Evolutionary conservation across 2,888 invertebrate genomes (phyloP).

Genomic region (Aelia acuminata): DNA sequence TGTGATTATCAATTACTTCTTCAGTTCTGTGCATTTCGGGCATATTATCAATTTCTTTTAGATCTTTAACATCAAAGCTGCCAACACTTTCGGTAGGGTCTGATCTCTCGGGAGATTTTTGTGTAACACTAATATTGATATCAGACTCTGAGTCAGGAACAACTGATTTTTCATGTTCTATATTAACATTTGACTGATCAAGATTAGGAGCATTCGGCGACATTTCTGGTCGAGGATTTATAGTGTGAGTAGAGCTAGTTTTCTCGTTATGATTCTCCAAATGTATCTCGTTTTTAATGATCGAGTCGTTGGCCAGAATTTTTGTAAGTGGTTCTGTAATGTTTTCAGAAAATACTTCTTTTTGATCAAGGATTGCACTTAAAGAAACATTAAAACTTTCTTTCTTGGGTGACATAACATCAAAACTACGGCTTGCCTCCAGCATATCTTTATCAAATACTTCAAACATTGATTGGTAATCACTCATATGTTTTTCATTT

Average conservation of each 20-base stretch:
- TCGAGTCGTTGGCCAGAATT: background rate
- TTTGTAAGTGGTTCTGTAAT: background rate
- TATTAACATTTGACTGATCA: background rate
- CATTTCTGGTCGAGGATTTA: background rate
- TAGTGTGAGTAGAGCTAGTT: background rate
- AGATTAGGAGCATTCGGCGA: background rate
- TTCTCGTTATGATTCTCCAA: background rate
- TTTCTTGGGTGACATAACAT: background rate
- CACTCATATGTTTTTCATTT: background rate
- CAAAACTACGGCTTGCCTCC: background rate
- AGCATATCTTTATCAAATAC: background rate
- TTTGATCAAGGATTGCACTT: background rate
- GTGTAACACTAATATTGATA: background rate
- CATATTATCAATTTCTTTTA: background rate
- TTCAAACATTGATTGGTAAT: background rate
- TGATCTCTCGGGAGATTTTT: background rate
- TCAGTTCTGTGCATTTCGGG: background rate
- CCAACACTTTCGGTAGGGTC: background rate
- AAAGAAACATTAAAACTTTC: constrained; percentile 6
- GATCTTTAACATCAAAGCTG: background rate
- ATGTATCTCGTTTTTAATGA: background rate
- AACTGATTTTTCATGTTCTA: background rate
- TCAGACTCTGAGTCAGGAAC: background rate
- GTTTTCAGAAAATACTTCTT: background rate
- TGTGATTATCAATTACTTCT: background rate